phyloP scores from a whole-genome alignment of 2,888 invertebrate genomes.

The Pristionchus exspectatus region DNA sequence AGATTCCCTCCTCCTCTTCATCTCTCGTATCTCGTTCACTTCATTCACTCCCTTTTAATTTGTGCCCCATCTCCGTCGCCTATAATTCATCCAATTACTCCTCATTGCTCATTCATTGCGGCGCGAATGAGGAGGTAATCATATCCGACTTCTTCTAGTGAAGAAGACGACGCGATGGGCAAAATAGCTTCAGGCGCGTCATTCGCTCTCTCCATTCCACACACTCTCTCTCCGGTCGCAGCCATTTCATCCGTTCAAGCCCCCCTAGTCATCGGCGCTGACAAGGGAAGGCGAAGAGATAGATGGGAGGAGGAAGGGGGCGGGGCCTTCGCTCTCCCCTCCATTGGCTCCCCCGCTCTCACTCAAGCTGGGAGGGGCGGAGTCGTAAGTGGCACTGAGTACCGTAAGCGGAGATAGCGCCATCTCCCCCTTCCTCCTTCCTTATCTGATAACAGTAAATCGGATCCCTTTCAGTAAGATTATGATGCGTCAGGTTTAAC shows the following conservation, averaged over 20 bases:
- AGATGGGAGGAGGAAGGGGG: conserved; percentile 7
- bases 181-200: conserved; percentile 16
- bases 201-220: background rate
- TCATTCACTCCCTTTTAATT: conserved; percentile 41
- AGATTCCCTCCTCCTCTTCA: background rate
- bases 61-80: background rate
- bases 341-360: conserved; percentile 19
- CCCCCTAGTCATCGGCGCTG: background rate
- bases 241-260: no score
- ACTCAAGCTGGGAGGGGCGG: conserved; percentile 40
- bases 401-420: conserved; percentile 33
- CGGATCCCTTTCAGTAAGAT: no score
- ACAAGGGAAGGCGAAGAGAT: background rate
- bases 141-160: background rate
- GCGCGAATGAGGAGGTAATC: conserved; percentile 30
- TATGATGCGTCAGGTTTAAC: background rate
- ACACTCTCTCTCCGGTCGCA: background rate
- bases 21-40: background rate
- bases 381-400: conserved; percentile 22
- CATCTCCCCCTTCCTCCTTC: background rate
- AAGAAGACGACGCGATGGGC: background rate
- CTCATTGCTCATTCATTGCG: conserved; percentile 18
- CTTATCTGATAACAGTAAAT: background rate
- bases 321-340: background rate
- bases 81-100: conserved; percentile 46